Evolutionary conservation across 2,888 invertebrate genomes (phyloP), one percentile per base, ranked within the genome.

Genomic region (Eupithecia insigniata): DNA sequence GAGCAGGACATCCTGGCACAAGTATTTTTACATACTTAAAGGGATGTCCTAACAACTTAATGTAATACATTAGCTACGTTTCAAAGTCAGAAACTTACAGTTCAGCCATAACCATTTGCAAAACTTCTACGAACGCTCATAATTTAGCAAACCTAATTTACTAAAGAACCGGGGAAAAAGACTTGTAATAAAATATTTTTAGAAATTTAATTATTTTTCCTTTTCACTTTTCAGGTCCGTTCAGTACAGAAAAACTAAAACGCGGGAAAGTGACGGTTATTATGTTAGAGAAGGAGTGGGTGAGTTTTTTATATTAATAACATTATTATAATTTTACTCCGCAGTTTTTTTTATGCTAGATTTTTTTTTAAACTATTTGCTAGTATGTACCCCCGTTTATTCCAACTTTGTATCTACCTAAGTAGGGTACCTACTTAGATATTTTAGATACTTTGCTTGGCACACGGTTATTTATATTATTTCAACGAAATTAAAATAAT

Each of bases 211-310:
- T 36, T 51, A 22, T 18, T 28, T 43, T 32, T 34, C 34, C 6
- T 55, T 55, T 76, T 73, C 75, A 66, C 83, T 84, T 62, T 43
- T 22, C 87, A 90, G 90, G 70, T 76, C 82, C 61, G 76, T 77
- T n/a, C 73, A 78, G 26, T 82, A 86, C 72, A 85, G 82, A 69
- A 87, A 87, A 70, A 81, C 80, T 0, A 82, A 81, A 43, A 77
- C 80, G 67, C 73, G 74, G 64, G 72, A 76, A 66, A 74, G 26
- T 5, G 67, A 74, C 26, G 67, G 69, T 30, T 58, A 22, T 22
- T 70, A 73, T 26, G 46, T 71, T 12, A 66, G 28, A 51, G 60
- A 73, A 16, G 72, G 58, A 70, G 71, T 73, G 80, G 83, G 83
- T 80, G 78, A 74, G 76, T 71, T 58, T 43, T n/a, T 39, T 58